phyloP scores from a whole-genome alignment of 1,140 invertebrate genomes.

The Thalassaphorura encarpata region DNA sequence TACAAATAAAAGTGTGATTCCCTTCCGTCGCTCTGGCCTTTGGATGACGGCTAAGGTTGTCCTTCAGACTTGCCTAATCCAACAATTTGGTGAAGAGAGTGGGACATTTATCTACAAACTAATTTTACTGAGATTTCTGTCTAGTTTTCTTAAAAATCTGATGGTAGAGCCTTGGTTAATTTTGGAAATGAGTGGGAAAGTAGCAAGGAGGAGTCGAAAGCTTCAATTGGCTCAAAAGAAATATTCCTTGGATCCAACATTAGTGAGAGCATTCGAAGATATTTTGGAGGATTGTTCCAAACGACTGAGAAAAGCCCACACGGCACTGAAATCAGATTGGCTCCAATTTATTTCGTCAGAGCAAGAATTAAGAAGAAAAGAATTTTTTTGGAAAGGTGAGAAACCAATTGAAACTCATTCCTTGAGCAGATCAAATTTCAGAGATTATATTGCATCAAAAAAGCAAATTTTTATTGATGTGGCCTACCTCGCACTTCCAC shows the following conservation, averaged over 20 bases:
- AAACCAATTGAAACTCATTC: background rate
- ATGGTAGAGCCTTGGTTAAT: background rate
- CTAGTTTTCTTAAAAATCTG: background rate
- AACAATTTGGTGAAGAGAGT: background rate
- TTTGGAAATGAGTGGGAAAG: constrained; percentile 11
- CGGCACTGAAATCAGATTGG: background rate
- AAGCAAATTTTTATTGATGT: background rate
- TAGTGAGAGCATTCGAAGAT: background rate
- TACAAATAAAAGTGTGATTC: constrained; percentile 2
- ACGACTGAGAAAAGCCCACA: background rate
- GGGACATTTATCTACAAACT: constrained; percentile 12
- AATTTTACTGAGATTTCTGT: constrained; percentile 4
- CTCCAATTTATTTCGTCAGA: background rate
- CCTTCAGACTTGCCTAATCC: constrained; percentile 1
- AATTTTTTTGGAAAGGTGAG: background rate
- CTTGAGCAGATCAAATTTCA: background rate
- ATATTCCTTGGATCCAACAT: background rate
- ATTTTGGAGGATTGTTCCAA: background rate
- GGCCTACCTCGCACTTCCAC: background rate
- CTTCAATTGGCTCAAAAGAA: background rate
- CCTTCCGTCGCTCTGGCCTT: constrained; percentile 15
- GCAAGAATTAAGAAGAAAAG: background rate
- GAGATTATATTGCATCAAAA: background rate
- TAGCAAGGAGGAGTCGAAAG: constrained; percentile 7
- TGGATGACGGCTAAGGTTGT: constrained; percentile 19